Base-by-base conservation (phyloP, 2,113 vertebrate genomes). In the Ranitomeya variabilis region DNA sequence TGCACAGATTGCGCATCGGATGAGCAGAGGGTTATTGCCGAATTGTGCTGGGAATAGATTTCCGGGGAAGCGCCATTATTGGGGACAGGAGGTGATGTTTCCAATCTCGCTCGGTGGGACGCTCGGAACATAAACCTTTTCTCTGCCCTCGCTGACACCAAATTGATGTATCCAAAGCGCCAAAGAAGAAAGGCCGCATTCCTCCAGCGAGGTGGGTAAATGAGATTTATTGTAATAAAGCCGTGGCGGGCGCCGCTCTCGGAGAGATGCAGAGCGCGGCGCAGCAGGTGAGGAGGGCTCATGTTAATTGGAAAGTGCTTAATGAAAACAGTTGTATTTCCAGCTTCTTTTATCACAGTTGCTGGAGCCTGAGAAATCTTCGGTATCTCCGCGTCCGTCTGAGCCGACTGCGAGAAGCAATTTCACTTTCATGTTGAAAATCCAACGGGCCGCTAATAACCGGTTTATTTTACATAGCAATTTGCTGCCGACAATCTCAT, bases 241-340 rank as follows among this genome's bases (percentile, higher is more conserved):
- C 31, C 55, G 2, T 78, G 11, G 31, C 76, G 59, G 31, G 85
- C 26, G 26, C 59, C 2, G 31, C 73, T 64, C 57, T 77, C 21
- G 5, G 74, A 77, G 85, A 78, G 85, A 18, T 54, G 85, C 85
- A 59, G 52, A 78, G 85, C 14, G 85, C 51, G 9, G 57, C 85
- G 6, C 85, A 79, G 85, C 85, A 79, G 85, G 85, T 86, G 73
- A 86, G 21, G 21, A 62, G 74, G 85, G 37, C 15, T 64, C 74
- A 66, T 86, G 85, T 64, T 86, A 86, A 86, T 86, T 86, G 85
- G 85, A 86, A 86, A 62, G 57, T 66, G 85, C 85, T 86, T 86
- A 86, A 86, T 86, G 85, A 51, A 86, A 86, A 86, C 85, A 86
- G 74, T 76, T 79, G 85, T 86, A 66, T 86, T 67, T 86, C 59